These are phyloP conservation scores for Trachelipus rathkii DNA, from an alignment of 1,140 invertebrate species.

Conservation along the genomic window DNA sequence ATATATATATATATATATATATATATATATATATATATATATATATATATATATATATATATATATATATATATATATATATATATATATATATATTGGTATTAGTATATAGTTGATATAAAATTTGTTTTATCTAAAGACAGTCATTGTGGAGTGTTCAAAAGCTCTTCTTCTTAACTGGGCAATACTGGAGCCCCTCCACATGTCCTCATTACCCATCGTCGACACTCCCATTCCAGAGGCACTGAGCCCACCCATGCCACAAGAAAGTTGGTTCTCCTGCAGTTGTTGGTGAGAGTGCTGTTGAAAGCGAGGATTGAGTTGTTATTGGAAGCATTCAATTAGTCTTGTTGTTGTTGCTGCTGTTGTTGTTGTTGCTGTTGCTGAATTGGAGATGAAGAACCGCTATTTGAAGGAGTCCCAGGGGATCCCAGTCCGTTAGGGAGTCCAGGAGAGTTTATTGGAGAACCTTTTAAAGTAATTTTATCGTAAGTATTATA, in stretches of 20 bases:
- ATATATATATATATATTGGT: no score
- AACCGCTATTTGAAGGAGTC: constrained; percentile 33
- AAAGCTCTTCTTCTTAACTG: constrained; percentile 30
- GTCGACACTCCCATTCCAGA: not conserved
- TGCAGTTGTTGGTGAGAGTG: constrained; percentile 21
- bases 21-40: no score
- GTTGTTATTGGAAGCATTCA: not conserved
- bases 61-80: no score
- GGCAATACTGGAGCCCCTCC: constrained; percentile 34
- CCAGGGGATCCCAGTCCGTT: constrained; percentile 31
- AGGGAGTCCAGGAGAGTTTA: constrained; percentile 36
- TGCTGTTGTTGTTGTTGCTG: constrained; percentile 30
- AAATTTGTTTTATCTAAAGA: constrained; percentile 31
- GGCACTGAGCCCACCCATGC: constrained; percentile 26
- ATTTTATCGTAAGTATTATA: not conserved
- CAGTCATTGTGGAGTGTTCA: constrained; percentile 33
- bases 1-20: no score
- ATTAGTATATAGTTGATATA: no score
- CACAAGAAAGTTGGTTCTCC: constrained; percentile 24
- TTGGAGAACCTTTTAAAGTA: constrained; percentile 27
- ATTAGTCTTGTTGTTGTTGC: constrained; percentile 27
- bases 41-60: no score
- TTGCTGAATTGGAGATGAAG: constrained; percentile 25
- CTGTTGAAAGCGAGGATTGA: constrained; percentile 14
- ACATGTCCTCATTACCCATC: constrained; percentile 32